phyloP scores from a whole-genome alignment of 2,113 vertebrate species.

The Bubalus kerabau region DNA sequence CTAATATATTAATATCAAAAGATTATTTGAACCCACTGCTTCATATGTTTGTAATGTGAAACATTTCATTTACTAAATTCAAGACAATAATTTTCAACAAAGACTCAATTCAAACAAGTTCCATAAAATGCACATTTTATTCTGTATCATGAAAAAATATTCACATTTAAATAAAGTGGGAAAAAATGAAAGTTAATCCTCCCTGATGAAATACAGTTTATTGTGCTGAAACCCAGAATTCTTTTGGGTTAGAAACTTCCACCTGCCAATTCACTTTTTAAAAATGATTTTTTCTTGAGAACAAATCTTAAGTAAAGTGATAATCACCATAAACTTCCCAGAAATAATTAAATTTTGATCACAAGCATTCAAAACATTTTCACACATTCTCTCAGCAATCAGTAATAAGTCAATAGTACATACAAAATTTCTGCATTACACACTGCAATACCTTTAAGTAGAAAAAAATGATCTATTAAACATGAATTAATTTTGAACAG shows the following conservation, averaged over 20 bases:
- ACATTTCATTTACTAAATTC: neutral
- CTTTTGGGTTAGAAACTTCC: constrained; percentile 79
- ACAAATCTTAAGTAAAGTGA: constrained; percentile 67
- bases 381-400: neutral
- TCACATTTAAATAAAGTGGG: constrained; percentile 83
- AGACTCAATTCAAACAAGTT: constrained; percentile 58
- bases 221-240: constrained; percentile 85
- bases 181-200: constrained; percentile 77
- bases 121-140: constrained; percentile 87
- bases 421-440: constrained; percentile 42
- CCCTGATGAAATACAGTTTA: constrained; percentile 84
- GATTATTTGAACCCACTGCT: neutral
- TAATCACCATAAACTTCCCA: constrained; percentile 68
- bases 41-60: neutral
- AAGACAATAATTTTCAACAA: constrained; percentile 47
- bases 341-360: constrained; percentile 38
- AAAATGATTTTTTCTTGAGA: constrained; percentile 65
- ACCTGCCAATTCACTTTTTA: constrained; percentile 75
- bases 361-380: neutral
- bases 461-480: constrained; percentile 55
- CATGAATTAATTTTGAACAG: constrained; percentile 61
- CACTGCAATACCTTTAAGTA: constrained; percentile 47
- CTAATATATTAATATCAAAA: neutral
- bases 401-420: constrained; percentile 23
- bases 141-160: constrained; percentile 84